These are phyloP conservation scores for Epinephelus lanceolatus DNA, from an alignment of 2,113 vertebrate genomes.

Conservation along the genomic window DNA sequence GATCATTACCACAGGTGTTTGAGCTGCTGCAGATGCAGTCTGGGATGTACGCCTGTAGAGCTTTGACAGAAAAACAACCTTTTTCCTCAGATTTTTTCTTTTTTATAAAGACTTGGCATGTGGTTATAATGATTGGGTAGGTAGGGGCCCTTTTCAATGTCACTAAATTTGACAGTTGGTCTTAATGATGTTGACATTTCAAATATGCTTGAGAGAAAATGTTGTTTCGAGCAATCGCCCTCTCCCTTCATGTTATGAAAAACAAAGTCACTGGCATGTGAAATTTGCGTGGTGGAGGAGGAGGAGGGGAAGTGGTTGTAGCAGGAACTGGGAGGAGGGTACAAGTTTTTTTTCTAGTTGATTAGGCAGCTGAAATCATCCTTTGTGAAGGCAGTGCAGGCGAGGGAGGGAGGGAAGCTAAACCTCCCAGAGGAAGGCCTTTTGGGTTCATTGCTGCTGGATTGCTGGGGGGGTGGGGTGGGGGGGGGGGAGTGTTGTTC, in stretches of 20 bases:
- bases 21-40: slow-evolving; percentile 6
- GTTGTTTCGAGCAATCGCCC: slow-evolving; percentile 56
- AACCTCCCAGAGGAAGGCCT: slow-evolving; percentile 69
- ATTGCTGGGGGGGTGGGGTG: slow-evolving; percentile 36
- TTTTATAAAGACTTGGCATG: slow-evolving; percentile 24
- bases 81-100: slow-evolving; percentile 12
- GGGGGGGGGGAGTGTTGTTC: slow-evolving; percentile 47
- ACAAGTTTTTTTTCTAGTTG: slow-evolving; percentile 72
- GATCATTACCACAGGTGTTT: slow-evolving; percentile 58
- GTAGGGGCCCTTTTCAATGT: slow-evolving; percentile 48
- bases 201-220: slow-evolving; percentile 75
- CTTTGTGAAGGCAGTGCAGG: slow-evolving; percentile 65
- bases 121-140: slow-evolving; percentile 59
- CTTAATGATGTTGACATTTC: slow-evolving; percentile 81
- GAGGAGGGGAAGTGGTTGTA: slow-evolving; percentile 26
- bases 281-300: slow-evolving; percentile 56
- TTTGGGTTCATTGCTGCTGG: slow-evolving; percentile 68
- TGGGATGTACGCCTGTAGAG: slow-evolving; percentile 26
- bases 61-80: slow-evolving; percentile 53
- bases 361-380: slow-evolving; percentile 80
- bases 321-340: slow-evolving; percentile 58
- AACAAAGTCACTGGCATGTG: slow-evolving; percentile 76
- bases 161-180: slow-evolving; percentile 64
- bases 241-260: slow-evolving; percentile 60
- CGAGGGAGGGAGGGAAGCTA: slow-evolving; percentile 48